Conservation (phyloP, 2,113 vertebrate species). For the Percopsis transmontana region DNA sequence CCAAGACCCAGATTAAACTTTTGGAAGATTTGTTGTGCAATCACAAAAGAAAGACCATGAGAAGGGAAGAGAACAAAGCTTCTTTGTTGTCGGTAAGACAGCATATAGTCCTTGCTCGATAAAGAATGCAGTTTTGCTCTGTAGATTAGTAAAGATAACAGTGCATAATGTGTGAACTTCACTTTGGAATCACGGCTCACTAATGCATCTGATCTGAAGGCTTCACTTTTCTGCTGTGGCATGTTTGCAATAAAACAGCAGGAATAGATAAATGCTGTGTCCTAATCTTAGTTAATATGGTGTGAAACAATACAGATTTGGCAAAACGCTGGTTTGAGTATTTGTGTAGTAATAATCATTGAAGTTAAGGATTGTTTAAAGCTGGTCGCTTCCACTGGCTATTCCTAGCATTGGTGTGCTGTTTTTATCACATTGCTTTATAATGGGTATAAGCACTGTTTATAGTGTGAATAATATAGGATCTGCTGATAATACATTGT, state of each 20-base stretch:
- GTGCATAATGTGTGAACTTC: conserved; percentile 19
- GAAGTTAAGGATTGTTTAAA: no score
- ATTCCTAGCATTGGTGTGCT: no score
- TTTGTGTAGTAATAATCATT: no score
- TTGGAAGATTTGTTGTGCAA: conserved; percentile 43
- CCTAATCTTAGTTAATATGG: not conserved
- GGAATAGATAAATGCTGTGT: not conserved
- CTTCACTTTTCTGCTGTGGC: conserved; percentile 43
- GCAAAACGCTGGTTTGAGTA: no score
- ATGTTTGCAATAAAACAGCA: conserved; percentile 42
- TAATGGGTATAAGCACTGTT: no score
- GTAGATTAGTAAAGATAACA: conserved; percentile 20
- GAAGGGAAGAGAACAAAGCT: conserved; percentile 31
- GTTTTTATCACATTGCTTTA: no score
- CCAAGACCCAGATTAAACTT: conserved; percentile 18
- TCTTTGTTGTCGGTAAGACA: conserved; percentile 64
- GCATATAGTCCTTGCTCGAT: conserved; percentile 37
- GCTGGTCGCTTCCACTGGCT: no score
- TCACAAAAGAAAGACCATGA: conserved; percentile 47
- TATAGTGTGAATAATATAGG: no score
- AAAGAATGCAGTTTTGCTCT: conserved; percentile 60
- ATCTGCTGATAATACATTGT: no score
- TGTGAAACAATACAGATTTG: not conserved
- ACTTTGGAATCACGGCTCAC: conserved; percentile 33
- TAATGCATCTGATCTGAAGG: conserved; percentile 32